phyloP scores from a whole-genome alignment of 2,797 vertebrate genomes.

The Anabas testudineus region DNA sequence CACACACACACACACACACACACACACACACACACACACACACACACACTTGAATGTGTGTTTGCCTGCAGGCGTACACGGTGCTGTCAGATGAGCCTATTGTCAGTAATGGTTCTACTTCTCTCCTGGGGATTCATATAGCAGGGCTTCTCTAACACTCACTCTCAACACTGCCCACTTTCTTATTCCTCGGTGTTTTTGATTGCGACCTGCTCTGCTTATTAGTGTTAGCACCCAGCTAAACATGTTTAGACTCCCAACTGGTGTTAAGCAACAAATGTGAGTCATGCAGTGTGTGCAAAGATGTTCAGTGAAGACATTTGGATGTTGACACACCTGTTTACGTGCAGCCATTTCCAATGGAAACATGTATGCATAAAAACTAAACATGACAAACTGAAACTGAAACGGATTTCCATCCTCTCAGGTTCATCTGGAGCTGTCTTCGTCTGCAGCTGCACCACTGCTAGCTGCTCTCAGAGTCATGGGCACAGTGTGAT shows the following conservation, averaged over 20 bases:
- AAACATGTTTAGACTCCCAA: neutral
- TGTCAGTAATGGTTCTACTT: constrained; percentile 29
- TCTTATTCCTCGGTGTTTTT: constrained; percentile 11
- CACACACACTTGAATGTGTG: constrained; percentile 35
- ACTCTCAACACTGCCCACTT: neutral
- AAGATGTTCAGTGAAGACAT: neutral
- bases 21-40: constrained; percentile 15
- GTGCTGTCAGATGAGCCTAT: constrained; percentile 51
- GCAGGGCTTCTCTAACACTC: constrained; percentile 20
- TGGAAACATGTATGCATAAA: too few species aligned
- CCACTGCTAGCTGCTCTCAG: too few species aligned
- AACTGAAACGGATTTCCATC: too few species aligned
- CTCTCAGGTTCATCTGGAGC: too few species aligned
- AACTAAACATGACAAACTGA: too few species aligned
- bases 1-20: constrained; percentile 31
- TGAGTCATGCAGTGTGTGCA: neutral
- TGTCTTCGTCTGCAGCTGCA: too few species aligned
- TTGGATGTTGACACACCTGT: too few species aligned
- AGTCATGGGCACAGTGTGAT: too few species aligned
- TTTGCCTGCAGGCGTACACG: constrained; percentile 37
- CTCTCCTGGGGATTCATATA: constrained; percentile 34
- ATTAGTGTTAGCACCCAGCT: neutral
- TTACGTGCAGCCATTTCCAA: neutral
- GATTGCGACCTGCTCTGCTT: neutral
- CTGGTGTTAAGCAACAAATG: neutral